Percentiles rank a stretch among this genome's conserved stretches.
phyloP scores from a whole-genome alignment of 1,140 invertebrate genomes.

The Nasonia longicornis region DNA sequence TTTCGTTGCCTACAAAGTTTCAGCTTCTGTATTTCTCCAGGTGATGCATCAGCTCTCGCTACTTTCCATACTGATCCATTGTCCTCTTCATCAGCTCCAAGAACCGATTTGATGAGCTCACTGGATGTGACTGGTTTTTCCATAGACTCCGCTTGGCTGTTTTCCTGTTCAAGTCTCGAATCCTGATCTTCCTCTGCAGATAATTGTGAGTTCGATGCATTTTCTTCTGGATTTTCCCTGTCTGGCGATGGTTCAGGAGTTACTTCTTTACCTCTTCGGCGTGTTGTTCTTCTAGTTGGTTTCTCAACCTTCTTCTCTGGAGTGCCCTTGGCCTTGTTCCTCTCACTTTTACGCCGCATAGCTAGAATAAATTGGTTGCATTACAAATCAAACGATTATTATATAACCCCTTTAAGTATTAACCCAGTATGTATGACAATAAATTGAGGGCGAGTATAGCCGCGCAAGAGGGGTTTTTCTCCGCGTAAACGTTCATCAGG shows the following conservation, averaged over 20 bases:
- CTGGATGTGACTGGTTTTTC: slow-evolving; percentile 49
- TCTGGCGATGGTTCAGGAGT: slow-evolving; percentile 64
- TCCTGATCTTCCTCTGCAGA: slow-evolving; percentile 47
- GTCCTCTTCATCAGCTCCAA: slow-evolving; percentile 52
- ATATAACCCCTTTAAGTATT: not conserved
- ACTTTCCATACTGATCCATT: slow-evolving; percentile 69
- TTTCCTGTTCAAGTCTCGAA: slow-evolving; percentile 39
- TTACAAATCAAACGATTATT: not conserved
- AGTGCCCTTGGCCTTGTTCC: slow-evolving; percentile 66
- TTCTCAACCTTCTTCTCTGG: slow-evolving; percentile 66
- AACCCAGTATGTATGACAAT: not conserved
- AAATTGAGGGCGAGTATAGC: not conserved
- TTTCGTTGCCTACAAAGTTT: slow-evolving; percentile 69
- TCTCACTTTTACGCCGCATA: slow-evolving; percentile 68
- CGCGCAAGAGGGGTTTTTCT: not conserved
- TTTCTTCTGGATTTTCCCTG: slow-evolving; percentile 52
- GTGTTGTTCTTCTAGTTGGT: slow-evolving; percentile 62
- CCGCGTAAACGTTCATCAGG: not conserved
- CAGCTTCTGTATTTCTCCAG: slow-evolving; percentile 70
- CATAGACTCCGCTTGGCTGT: slow-evolving; percentile 28
- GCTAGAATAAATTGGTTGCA: slow-evolving; percentile 46
- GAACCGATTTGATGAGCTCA: slow-evolving; percentile 51
- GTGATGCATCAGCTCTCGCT: slow-evolving; percentile 69
- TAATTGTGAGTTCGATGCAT: slow-evolving; percentile 46
- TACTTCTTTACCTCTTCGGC: slow-evolving; percentile 57